Conservation (phyloP, 2,113 vertebrate genomes). For the Hyla sarda region DNA sequence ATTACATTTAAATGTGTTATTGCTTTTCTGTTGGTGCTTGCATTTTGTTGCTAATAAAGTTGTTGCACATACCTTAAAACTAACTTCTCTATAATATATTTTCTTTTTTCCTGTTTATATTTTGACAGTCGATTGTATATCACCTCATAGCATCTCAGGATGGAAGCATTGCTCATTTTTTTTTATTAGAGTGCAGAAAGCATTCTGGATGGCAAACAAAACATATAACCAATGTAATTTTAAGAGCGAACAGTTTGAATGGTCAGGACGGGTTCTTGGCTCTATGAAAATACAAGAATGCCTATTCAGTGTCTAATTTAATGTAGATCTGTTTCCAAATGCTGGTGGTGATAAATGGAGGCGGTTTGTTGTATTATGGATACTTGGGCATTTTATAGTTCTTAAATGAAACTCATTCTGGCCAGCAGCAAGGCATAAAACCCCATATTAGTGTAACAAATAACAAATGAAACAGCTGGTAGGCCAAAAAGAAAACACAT, state of each 20-base stretch:
- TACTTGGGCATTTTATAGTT: slow-evolving; percentile 30
- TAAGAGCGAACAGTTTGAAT: neutral
- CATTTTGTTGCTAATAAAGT: too few species aligned
- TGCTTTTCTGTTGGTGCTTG: too few species aligned
- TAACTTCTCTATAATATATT: neutral
- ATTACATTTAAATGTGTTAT: too few species aligned
- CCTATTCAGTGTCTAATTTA: neutral
- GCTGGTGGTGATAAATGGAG: neutral
- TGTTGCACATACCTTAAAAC: neutral
- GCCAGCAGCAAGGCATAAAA: slow-evolving; percentile 21
- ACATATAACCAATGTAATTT: neutral
- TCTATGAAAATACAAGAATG: neutral
- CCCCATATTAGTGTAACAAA: neutral
- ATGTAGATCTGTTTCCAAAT: neutral
- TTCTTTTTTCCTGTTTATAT: neutral
- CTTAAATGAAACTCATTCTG: neutral
- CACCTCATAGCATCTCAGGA: neutral
- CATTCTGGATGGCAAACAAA: neutral
- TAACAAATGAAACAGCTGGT: slow-evolving; percentile 20
- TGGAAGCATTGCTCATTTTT: neutral
- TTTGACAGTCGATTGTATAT: neutral
- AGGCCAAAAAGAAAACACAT: neutral
- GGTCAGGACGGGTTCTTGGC: neutral
- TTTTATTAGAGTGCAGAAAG: neutral
- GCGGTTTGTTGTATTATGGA: neutral